These are phyloP conservation scores for Sipha maydis DNA, from an alignment of 2,888 invertebrate species.

Conservation along the genomic window DNA sequence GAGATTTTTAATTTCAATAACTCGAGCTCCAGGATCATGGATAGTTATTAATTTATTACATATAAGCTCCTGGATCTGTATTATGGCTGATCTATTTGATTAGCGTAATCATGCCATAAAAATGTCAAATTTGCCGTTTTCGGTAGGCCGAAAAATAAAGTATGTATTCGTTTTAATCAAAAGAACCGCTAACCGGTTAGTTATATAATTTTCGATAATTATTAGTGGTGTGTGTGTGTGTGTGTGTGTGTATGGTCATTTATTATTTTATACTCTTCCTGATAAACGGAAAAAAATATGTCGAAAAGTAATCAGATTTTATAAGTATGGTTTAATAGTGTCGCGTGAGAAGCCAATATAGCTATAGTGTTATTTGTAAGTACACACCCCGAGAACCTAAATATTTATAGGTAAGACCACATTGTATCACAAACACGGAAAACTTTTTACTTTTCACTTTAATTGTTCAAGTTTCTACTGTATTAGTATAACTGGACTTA, in stretches of 20 bases:
- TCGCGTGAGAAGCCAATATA: conserved; percentile 8
- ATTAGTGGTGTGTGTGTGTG: neutral
- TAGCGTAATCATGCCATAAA: neutral
- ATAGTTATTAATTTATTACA: neutral
- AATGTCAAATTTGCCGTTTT: conserved; percentile 39
- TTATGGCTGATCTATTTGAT: neutral
- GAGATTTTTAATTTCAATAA: conserved; percentile 10
- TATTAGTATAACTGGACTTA: neutral
- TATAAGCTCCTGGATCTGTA: neutral
- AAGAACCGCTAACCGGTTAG: conserved; percentile 31
- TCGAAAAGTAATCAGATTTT: conserved; percentile 29
- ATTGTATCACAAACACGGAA: neutral
- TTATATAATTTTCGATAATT: conserved; percentile 24
- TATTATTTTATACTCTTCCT: neutral
- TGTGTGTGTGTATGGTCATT: neutral
- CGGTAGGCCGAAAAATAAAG: neutral
- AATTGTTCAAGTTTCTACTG: neutral
- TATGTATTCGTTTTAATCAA: neutral
- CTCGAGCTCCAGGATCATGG: too few relatives aligned
- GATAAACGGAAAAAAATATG: neutral
- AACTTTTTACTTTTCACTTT: neutral
- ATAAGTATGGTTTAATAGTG: neutral
- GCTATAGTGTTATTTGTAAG: neutral
- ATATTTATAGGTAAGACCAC: conserved; percentile 40
- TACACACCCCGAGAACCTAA: neutral